These are phyloP conservation scores for Hydropotes inermis DNA, from an alignment of 2,113 vertebrate genomes.

Conservation along the genomic window DNA sequence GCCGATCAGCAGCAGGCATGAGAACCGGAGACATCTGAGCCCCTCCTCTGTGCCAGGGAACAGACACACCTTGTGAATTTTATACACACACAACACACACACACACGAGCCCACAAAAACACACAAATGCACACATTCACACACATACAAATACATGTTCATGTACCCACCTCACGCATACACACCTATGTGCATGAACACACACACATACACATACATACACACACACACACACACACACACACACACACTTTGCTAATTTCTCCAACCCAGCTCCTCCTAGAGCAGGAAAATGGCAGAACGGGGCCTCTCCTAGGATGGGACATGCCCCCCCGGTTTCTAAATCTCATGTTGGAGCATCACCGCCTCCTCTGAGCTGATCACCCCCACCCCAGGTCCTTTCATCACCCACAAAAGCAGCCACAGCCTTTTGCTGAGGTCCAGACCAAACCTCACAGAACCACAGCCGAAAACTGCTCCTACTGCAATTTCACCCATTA, in stretches of 20 bases:
- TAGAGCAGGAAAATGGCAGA: not conserved
- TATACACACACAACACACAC: not conserved
- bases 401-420: not conserved
- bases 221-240: fast-evolving
- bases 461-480: not conserved
- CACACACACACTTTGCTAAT: not conserved
- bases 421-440: not conserved
- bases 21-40: fast-evolving
- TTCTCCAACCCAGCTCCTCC: not conserved
- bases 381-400: too few species aligned
- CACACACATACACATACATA: not conserved
- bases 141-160: not conserved
- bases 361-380: not conserved
- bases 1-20: not conserved
- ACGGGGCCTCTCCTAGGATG: fast-evolving
- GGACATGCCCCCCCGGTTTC: not conserved
- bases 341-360: fast-evolving
- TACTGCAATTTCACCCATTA: not conserved
- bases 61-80: not conserved
- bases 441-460: not conserved
- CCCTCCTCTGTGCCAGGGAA: fast-evolving
- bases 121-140: not conserved
- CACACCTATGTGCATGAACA: too few species aligned
- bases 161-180: fast-evolving
- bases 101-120: not conserved